These are phyloP conservation scores for Delichon dasypus DNA, from an alignment of 2,797 vertebrate genomes.

Conservation along the genomic window DNA sequence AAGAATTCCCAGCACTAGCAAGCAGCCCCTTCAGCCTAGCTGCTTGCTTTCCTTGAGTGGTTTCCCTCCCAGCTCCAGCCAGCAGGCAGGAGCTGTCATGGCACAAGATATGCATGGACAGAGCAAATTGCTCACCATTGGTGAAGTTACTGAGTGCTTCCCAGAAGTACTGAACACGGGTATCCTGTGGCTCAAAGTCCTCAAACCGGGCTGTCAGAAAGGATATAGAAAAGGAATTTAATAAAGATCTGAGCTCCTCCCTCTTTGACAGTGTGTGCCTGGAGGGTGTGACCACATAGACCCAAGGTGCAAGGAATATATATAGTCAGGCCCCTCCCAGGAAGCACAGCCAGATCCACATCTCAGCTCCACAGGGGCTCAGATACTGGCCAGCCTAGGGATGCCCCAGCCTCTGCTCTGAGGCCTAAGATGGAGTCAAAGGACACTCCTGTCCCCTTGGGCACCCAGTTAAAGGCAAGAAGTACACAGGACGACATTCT, in stretches of 20 bases:
- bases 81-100: background rate
- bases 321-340: background rate
- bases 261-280: background rate
- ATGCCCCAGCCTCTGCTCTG: background rate
- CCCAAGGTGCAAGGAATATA: fast-evolving
- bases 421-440: background rate
- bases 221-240: background rate
- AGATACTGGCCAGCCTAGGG: background rate
- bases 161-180: constrained; percentile 94
- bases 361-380: background rate
- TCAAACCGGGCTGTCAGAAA: constrained; percentile 87
- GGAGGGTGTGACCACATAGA: background rate
- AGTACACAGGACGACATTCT: background rate
- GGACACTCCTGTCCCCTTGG: background rate
- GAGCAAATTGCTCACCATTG: constrained; percentile 81
- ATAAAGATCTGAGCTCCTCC: background rate
- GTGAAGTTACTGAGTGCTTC: constrained; percentile 96
- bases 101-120: background rate
- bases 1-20: background rate
- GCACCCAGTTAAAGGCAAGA: background rate
- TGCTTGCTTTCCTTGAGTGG: background rate
- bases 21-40: background rate
- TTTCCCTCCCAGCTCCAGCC: background rate
- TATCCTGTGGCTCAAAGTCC: constrained; percentile 89
- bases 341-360: background rate